These are phyloP conservation scores for Odocoileus virginianus DNA, from an alignment of 2,113 vertebrate genomes.

Conservation along the genomic window DNA sequence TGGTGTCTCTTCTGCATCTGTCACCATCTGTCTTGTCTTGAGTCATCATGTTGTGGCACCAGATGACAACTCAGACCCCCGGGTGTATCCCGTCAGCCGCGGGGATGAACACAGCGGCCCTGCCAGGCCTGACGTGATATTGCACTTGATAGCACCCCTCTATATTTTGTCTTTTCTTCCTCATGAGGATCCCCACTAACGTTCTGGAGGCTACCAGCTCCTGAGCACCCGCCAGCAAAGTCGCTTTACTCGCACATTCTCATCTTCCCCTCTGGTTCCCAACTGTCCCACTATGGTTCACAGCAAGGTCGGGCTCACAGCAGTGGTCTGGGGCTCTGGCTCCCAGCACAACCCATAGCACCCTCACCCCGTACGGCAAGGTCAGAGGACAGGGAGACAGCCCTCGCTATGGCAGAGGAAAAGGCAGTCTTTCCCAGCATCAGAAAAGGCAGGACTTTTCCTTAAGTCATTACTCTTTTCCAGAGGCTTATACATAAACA, in stretches of 20 bases:
- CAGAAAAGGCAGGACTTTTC: not conserved
- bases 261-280: not conserved
- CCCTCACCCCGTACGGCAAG: not conserved
- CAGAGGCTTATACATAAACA: not conserved
- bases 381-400: not conserved
- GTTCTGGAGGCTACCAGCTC: accelerated
- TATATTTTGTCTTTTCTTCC: not conserved
- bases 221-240: not conserved
- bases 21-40: not conserved
- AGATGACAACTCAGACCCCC: not conserved
- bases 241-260: not conserved
- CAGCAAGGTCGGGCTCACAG: not conserved
- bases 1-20: not conserved
- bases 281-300: accelerated
- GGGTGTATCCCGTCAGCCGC: not conserved
- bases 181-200: not conserved
- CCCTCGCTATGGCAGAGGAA: not conserved
- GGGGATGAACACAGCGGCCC: not conserved
- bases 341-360: not conserved
- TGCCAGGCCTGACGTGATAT: accelerated
- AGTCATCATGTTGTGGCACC: not conserved
- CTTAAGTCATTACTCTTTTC: not conserved
- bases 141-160: not conserved
- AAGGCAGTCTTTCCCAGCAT: not conserved
- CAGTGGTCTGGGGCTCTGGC: not conserved